phyloP scores from a whole-genome alignment of 2,888 invertebrate genomes.

The Eupithecia pulchellata region DNA sequence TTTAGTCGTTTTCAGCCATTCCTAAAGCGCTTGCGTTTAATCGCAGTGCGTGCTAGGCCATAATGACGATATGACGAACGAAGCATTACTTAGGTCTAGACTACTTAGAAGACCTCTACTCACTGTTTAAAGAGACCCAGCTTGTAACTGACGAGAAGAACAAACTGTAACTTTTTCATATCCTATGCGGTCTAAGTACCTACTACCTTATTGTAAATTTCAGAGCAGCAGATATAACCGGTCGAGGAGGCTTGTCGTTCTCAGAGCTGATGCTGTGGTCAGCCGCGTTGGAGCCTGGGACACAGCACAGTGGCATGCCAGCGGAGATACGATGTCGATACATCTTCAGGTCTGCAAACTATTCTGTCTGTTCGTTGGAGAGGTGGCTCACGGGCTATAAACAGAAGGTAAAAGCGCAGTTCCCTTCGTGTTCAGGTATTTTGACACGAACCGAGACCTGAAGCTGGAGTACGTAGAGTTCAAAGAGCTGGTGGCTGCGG shows the following conservation, averaged over 20 bases:
- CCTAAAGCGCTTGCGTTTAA: no score
- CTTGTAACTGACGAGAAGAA: neutral
- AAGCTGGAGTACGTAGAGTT: constrained; percentile 86
- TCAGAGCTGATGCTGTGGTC: constrained; percentile 86
- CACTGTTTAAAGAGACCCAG: neutral
- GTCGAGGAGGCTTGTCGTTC: constrained; percentile 82
- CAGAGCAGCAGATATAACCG: constrained; percentile 85
- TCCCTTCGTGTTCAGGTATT: constrained; percentile 74
- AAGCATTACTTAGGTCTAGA: neutral
- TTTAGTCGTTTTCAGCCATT: no score
- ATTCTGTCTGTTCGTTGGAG: neutral
- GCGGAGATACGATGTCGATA: constrained; percentile 89
- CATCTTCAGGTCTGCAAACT: constrained; percentile 84
- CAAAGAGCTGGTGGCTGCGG: constrained; percentile 83
- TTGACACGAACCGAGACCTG: constrained; percentile 82
- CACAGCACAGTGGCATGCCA: constrained; percentile 86
- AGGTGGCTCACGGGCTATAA: neutral
- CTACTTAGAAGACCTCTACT: no score
- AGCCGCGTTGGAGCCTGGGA: constrained; percentile 87
- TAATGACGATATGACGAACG: neutral
- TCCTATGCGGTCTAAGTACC: neutral
- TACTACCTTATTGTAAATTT: neutral
- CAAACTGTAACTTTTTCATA: neutral
- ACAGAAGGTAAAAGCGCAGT: neutral
- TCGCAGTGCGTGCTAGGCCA: no score